Evolutionary conservation across 2,797 vertebrate species (phyloP), one percentile per base, ranked within the genome.

Genomic region (Ptychadena robeensis): DNA sequence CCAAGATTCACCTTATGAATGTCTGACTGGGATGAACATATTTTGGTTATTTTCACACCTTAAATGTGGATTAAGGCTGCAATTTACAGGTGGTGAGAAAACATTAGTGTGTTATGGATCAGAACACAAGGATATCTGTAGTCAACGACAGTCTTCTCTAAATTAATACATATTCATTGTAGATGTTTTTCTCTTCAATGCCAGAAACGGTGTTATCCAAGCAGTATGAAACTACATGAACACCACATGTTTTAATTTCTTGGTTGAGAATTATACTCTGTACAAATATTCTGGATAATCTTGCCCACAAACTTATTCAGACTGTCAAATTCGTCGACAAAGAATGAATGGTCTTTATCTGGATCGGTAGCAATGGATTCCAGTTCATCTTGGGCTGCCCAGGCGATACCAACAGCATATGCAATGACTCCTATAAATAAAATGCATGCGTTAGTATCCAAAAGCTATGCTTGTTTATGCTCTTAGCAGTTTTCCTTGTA

Each of bases 211-310:
- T 9, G 61, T 31, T 63, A 74, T 82, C 35, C 70, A 0, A 63
- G 67, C 57, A 0, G 5, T 9, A 61, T 22, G 10, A 11, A 4
- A 57, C 64, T 15, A 64, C 64, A 68, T 86, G 85, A 32, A 64
- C 64, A 12, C 10, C 40, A 31, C 34, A 69, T 32, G 40, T 97
- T 92, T 98, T 93, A 99, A 92, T 99, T 99, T 86, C 96, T 93
- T 64, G 98, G 98, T 90, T 96, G 98, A 12, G 97, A 96, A 91
- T 99, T 99, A 91, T 98, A 99, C 89, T 99, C 98, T 85, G 94
- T 95, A 89, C 98, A 99, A 91, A 99, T 99, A 90, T 98, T 99
- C 93, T 94, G 91, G 87, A 98, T 95, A 87, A 99, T 96, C 88
- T 92, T 96, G 69, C 96, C 89, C 27, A 98, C 97, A 1, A 93